Percentiles rank a stretch among this genome's conserved stretches.
Evolutionary conservation across 2,797 vertebrate species (phyloP).

Genomic region (Antennarius maculatus): DNA sequence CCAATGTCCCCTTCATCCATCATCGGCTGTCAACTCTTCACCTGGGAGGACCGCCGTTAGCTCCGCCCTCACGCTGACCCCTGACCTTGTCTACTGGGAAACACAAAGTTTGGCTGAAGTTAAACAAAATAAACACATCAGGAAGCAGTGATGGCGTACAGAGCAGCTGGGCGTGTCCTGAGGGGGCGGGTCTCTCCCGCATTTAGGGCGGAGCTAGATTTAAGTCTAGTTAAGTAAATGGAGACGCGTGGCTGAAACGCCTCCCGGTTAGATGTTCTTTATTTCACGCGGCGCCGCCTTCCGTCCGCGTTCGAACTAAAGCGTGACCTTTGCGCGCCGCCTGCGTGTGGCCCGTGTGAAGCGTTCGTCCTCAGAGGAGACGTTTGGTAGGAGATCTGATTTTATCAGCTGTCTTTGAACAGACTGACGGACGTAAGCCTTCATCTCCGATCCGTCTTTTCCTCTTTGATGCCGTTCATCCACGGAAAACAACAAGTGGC

Average conservation of each 20-base stretch:
- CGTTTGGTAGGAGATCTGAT: neutral
- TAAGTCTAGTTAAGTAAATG: slow-evolving; percentile 19
- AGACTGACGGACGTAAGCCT: no score
- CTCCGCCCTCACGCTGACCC: slow-evolving; percentile 20
- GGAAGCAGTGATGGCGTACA: slow-evolving; percentile 33
- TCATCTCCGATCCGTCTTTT: slow-evolving; percentile 3
- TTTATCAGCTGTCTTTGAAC: slow-evolving; percentile 27
- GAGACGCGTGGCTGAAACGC: slow-evolving; percentile 4
- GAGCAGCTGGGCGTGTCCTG: slow-evolving; percentile 28
- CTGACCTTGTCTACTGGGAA: slow-evolving; percentile 18
- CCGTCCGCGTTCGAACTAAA: slow-evolving; percentile 12
- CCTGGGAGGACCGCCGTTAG: neutral
- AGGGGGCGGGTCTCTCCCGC: no score
- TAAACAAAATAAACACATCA: slow-evolving; percentile 24
- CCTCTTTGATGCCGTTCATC: slow-evolving; percentile 13
- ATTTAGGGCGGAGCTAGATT: slow-evolving; percentile 12
- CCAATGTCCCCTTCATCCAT: neutral
- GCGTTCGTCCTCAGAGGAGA: slow-evolving; percentile 19
- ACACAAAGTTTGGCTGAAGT: slow-evolving; percentile 29
- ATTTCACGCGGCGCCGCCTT: neutral
- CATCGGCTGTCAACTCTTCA: neutral
- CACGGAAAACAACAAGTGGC: no score
- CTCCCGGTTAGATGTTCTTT: neutral
- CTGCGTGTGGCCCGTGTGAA: slow-evolving; percentile 5
- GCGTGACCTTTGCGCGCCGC: neutral